Percentiles rank a stretch among this genome's conserved stretches.
Conservation (phyloP, 2,888 invertebrate genomes). For the Zaprionus lineosus region DNA sequence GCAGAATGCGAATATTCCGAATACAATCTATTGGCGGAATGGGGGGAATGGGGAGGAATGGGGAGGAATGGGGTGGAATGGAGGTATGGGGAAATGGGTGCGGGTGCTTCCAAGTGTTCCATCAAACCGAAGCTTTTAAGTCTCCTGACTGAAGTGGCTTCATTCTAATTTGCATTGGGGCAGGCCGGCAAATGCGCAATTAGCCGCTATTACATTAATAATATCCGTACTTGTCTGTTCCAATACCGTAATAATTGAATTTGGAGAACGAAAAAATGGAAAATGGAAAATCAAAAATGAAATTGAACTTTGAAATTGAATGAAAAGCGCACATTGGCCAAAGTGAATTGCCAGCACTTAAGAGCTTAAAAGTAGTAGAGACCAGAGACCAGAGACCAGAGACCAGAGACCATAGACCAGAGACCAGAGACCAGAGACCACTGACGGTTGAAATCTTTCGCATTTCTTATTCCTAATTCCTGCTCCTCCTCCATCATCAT, state of each 20-base stretch:
- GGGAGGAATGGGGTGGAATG: not conserved
- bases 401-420: no score
- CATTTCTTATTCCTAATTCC: no score
- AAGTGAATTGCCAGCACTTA: conserved; percentile 74
- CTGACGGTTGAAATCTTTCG: no score
- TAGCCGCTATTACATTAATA: conserved; percentile 76
- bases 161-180: conserved; percentile 66
- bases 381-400: no score
- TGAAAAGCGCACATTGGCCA: conserved; percentile 71
- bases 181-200: conserved; percentile 65
- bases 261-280: conserved; percentile 17
- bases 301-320: conserved; percentile 52
- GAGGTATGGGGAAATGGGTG: not conserved
- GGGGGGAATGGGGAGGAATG: not conserved
- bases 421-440: no score
- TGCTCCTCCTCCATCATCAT: no score
- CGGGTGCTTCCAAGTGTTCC: conserved; percentile 62
- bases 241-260: conserved; percentile 47
- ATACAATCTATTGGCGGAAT: not conserved
- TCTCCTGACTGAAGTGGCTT: conserved; percentile 61
- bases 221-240: conserved; percentile 66
- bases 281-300: conserved; percentile 33
- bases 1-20: conserved; percentile 50
- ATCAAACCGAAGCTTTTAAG: conserved; percentile 76
- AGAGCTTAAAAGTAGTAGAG: conserved; percentile 59